These are phyloP conservation scores for Geotrypetes seraphini DNA, from an alignment of 2,797 vertebrate genomes.

Conservation along the genomic window DNA sequence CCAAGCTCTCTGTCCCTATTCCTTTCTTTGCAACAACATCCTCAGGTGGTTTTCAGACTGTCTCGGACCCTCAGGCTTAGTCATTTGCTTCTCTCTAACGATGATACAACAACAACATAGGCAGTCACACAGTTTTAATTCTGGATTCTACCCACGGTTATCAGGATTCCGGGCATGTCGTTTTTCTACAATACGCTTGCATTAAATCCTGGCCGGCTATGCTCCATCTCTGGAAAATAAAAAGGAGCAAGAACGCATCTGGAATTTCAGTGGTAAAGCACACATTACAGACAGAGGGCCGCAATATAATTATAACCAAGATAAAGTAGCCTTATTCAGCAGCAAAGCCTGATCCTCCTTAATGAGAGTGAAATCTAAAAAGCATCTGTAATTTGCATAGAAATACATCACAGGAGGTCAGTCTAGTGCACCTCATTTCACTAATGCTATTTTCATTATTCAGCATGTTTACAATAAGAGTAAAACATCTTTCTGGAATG, in stretches of 20 bases:
- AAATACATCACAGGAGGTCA: slow-evolving; percentile 38
- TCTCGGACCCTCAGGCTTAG: too few species aligned
- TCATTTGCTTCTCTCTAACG: slow-evolving; percentile 1
- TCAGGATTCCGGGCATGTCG: too few species aligned
- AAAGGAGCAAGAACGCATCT: slow-evolving; percentile 26
- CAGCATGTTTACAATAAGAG: slow-evolving; percentile 38
- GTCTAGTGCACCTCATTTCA: slow-evolving; percentile 43
- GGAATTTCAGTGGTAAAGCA: slow-evolving; percentile 29
- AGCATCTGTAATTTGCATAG: slow-evolving; percentile 40
- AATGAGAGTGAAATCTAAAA: slow-evolving; percentile 50
- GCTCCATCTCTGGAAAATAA: not conserved
- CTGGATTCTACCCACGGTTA: too few species aligned
- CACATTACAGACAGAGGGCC: slow-evolving; percentile 38
- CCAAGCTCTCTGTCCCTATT: slow-evolving; percentile 9
- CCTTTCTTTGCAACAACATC: slow-evolving; percentile 1
- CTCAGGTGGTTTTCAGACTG: too few species aligned
- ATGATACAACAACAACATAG: too few species aligned
- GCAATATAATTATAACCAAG: slow-evolving; percentile 37
- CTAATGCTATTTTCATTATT: slow-evolving; percentile 48
- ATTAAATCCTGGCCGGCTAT: too few species aligned
- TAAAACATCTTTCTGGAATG: slow-evolving; percentile 40
- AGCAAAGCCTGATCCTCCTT: slow-evolving; percentile 37
- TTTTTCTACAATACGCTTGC: not conserved
- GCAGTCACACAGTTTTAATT: too few species aligned
- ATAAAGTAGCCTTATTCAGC: slow-evolving; percentile 30